phyloP scores from a whole-genome alignment of 1,140 invertebrate genomes.

The Drosophila sturtevanti region DNA sequence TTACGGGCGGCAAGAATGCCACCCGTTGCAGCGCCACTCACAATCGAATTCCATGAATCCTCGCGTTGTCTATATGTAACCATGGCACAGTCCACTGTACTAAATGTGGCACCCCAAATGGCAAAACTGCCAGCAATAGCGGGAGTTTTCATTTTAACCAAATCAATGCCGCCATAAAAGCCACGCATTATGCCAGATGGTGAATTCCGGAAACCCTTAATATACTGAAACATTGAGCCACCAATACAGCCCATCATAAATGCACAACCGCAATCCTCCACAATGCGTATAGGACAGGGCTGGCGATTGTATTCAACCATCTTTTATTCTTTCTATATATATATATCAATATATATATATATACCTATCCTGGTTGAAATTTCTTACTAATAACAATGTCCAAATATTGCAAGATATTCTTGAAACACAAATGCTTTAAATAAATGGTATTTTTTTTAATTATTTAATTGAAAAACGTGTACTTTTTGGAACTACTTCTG shows the following conservation, averaged over 20 bases:
- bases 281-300: constrained; percentile 65
- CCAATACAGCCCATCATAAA: constrained; percentile 68
- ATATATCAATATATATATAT: no score
- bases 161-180: constrained; percentile 56
- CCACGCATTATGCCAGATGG: constrained; percentile 51
- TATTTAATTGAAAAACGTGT: constrained; percentile 6
- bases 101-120: constrained; percentile 67
- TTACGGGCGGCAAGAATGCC: constrained; percentile 63
- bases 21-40: constrained; percentile 62
- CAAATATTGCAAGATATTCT: background rate
- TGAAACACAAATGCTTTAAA: background rate
- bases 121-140: constrained; percentile 66
- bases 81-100: constrained; percentile 63
- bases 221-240: constrained; percentile 57
- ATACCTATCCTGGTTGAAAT: background rate
- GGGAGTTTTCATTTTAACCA: constrained; percentile 61
- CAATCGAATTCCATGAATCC: constrained; percentile 67
- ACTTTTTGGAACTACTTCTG: constrained; percentile 4
- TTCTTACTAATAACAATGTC: background rate
- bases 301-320: constrained; percentile 68
- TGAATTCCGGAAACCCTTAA: constrained; percentile 61
- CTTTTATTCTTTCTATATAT: no score
- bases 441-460: background rate
- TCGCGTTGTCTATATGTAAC: constrained; percentile 54
- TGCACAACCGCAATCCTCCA: constrained; percentile 69